Evolutionary conservation across 2,797 vertebrate species (phyloP), one percentile per base, ranked within the genome.

Genomic region (Liasis olivaceus): DNA sequence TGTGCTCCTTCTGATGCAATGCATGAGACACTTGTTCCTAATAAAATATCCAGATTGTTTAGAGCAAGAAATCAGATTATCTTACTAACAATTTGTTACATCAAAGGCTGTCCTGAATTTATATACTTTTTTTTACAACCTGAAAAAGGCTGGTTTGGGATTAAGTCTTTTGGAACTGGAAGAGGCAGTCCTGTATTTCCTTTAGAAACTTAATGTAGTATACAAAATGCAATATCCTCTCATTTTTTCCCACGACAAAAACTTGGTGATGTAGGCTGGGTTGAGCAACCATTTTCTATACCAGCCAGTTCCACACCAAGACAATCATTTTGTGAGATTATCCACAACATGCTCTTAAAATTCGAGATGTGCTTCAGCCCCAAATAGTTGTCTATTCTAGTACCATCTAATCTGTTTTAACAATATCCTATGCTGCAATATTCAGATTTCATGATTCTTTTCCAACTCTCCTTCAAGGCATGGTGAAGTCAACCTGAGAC

Each of bases 11-110:
- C 96, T 98, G 97, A 97, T 97, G 97, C 95, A 97, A 98, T 97
- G 97, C 96, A 97, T 97, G 96, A 98, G 96, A 94, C 96, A 98
- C 90, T 97, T 98, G 98, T 98, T 98, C 97, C 97, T 96, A 97
- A 95, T 97, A 98, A 98, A 95, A 94, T 92, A 93, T 90, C 92
- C 85, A 95, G 94, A 88, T 94, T 91, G 96, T 97, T 96, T 97
- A 97, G 93, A 96, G 91, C 56, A 96, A 95, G 92, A 94, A 96
- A 96, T 94, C 92, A 89, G 89, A 97, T 98, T 98, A 98, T 98
- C 95, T 98, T 96, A 97, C 92, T 90, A 59, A 92, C 93, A 94
- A 94, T 94, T 97, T 93, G 90, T 93, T 94, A 93, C 93, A 94
- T 96, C 96, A 96, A 97, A 95, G 91, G 72, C 31, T 94, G 89